phyloP scores from a whole-genome alignment of 1,140 invertebrate genomes.

The Drosophila lini region DNA sequence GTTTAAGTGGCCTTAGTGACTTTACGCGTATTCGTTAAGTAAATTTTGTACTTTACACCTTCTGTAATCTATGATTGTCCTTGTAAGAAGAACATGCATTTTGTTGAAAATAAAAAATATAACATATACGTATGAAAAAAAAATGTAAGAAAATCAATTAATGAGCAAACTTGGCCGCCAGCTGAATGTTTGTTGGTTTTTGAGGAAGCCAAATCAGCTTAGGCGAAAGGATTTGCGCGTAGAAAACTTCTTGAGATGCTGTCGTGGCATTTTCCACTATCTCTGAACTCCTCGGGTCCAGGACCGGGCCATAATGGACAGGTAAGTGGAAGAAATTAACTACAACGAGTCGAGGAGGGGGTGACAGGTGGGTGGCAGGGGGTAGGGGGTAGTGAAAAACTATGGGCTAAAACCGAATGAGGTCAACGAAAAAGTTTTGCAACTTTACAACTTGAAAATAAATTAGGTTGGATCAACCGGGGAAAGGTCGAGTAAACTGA shows the following conservation, averaged over 20 bases:
- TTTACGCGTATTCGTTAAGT: slow-evolving; percentile 37
- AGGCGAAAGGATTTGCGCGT: slow-evolving; percentile 49
- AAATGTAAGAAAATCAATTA: slow-evolving; percentile 38
- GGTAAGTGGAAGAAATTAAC: slow-evolving; percentile 78
- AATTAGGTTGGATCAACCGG: slow-evolving; percentile 42
- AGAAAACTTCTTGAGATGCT: slow-evolving; percentile 60
- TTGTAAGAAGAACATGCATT: slow-evolving; percentile 31
- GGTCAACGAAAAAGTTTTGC: slow-evolving; percentile 51
- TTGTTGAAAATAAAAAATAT: slow-evolving; percentile 18
- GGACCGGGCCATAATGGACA: slow-evolving; percentile 58
- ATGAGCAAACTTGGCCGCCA: slow-evolving; percentile 10
- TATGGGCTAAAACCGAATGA: slow-evolving; percentile 42
- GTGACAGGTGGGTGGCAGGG: neutral
- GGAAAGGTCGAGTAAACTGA: slow-evolving; percentile 33
- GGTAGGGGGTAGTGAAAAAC: slow-evolving; percentile 15
- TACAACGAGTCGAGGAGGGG: slow-evolving; percentile 48
- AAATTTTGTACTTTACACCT: slow-evolving; percentile 17
- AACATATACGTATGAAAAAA: slow-evolving; percentile 9
- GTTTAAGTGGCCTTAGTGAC: slow-evolving; percentile 39
- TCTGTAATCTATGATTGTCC: slow-evolving; percentile 24
- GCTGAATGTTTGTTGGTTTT: neutral
- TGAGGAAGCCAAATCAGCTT: slow-evolving; percentile 43
- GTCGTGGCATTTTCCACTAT: slow-evolving; percentile 62
- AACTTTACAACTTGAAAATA: slow-evolving; percentile 51
- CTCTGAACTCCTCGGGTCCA: slow-evolving; percentile 24